Percentiles rank a stretch among this genome's conserved stretches.
Evolutionary conservation across 2,888 invertebrate genomes (phyloP).

Genomic region (Apamea epomidion): DNA sequence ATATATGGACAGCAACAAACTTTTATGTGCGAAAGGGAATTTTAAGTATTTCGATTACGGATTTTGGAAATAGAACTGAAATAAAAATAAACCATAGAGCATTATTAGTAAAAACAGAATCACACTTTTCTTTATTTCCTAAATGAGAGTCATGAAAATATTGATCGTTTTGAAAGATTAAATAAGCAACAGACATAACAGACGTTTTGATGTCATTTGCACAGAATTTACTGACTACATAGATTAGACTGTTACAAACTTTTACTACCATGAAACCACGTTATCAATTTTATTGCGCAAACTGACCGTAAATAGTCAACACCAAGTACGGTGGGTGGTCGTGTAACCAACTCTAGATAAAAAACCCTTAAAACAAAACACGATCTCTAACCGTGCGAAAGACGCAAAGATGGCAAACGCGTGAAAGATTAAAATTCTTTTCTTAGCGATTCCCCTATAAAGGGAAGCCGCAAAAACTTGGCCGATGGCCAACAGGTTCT

Average conservation of each 20-base stretch:
- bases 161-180: background rate
- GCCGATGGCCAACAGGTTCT: slow-evolving; percentile 81
- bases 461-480: slow-evolving; percentile 79
- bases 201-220: background rate
- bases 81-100: slow-evolving; percentile 18
- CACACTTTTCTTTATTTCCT: no score
- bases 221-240: background rate
- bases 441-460: slow-evolving; percentile 75
- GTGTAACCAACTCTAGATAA: slow-evolving; percentile 39
- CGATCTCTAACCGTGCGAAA: slow-evolving; percentile 66
- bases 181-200: background rate
- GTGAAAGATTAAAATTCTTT: slow-evolving; percentile 81
- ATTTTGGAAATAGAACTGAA: slow-evolving; percentile 17
- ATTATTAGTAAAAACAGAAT: slow-evolving; percentile 6
- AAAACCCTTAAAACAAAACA: slow-evolving; percentile 70
- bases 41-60: slow-evolving; percentile 26
- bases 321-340: slow-evolving; percentile 60
- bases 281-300: slow-evolving; percentile 56
- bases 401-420: slow-evolving; percentile 65
- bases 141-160: background rate
- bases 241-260: slow-evolving; percentile 18
- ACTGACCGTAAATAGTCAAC: slow-evolving; percentile 49
- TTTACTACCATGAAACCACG: slow-evolving; percentile 31
- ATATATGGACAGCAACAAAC: slow-evolving; percentile 35
- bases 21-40: slow-evolving; percentile 44